Evolutionary conservation across 30 jellyfish, hydroid and myxozoan genomes (phyloP), one percentile per base, ranked within the genome.

Genomic region (Cassiopea andromeda): DNA sequence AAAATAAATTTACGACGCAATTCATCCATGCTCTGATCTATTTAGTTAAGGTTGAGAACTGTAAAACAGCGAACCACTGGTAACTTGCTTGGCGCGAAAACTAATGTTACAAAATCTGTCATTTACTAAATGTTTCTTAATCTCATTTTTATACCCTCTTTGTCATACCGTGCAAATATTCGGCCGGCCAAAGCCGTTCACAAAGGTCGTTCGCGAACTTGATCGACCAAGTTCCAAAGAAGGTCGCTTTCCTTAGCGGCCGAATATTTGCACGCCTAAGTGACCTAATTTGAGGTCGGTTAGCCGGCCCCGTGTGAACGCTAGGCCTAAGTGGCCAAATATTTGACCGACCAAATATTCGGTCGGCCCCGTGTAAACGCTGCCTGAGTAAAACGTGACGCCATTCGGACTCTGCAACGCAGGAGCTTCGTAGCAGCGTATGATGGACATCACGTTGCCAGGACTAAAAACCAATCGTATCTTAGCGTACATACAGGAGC

Each of bases 221-320:
- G 9, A 50, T 9, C 9, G 9, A 9, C 64, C 8, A 5, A 9
- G 64, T 50, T 50, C 64, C 64, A 50, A 5, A 50, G 5, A 2
- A 50, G 64, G 5, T 9, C 64, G 9, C 64, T 50, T 50, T 50
- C 64, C 64, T 50, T 2, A 9, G 64, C 9, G 64, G 9, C 5
- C 64, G 5, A 5, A 9, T 2, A 50, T 50, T 50, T 2, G 64
- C 9, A 2, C 64, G 9, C 8, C 5, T 50, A 50, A 9, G 64
- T 9, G 64, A 50, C 9, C 64, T 50, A 5, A 50, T 2, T 2
- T 50, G 9, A 61, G 73, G 7, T 3, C 19, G 73, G 73, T 61
- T 61, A 61, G 73, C 73, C 7, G 73, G 73, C 14, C 73, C 14
- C 73, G 73, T 61, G 73, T 61, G 14, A 61, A 61, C 73, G 73